Evolutionary conservation across 2,113 vertebrate genomes (phyloP), one percentile per base, ranked within the genome.

Genomic region (Paradisaea rubra): DNA sequence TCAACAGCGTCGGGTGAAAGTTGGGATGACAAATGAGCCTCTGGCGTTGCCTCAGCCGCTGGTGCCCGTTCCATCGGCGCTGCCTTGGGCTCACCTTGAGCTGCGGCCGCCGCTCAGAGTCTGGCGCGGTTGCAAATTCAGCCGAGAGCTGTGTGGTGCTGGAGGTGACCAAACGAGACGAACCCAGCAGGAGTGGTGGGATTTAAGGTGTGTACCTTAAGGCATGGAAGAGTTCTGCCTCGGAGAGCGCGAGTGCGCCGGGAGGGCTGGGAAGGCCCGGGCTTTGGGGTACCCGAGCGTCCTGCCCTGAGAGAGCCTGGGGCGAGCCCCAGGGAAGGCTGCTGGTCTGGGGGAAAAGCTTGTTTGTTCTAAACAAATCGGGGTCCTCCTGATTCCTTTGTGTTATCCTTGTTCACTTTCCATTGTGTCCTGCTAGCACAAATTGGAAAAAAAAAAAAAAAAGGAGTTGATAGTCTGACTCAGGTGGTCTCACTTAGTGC

Each of bases 341-440:
- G 35, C 28, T 18, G 42, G 1, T 53, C 61, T 41, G 56, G 31
- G 61, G 18, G 59, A 53, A 57, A 33, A n/a, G 0, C 22, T 70
- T 1, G 0, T 22, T 39, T 42, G 10, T 45, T 53, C 30, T 23
- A 20, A 49, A 19, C 0, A 37, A 9, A 28, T 14, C 21, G 9
- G 18, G 2, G 5, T 56, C 8, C 13, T 80, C 6, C 10, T 24
- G 16, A 3, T 33, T 63, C 9, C 11, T 25, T 9, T 49, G 25
- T 15, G 22, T 21, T 28, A 33, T 30, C 31, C 2, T n/a, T 13
- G 14, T 21, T 19, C 12, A 3, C 20, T 79, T 81, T 41, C 12
- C 3, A 2, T 17, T 53, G 50, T 33, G 33, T 44, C 41, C 20
- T 76, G 11, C 28, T 64, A 25, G 28, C 5, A 3, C 17, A 49